phyloP scores from a whole-genome alignment of 2,797 vertebrate species.

The Centropyge bicolor region DNA sequence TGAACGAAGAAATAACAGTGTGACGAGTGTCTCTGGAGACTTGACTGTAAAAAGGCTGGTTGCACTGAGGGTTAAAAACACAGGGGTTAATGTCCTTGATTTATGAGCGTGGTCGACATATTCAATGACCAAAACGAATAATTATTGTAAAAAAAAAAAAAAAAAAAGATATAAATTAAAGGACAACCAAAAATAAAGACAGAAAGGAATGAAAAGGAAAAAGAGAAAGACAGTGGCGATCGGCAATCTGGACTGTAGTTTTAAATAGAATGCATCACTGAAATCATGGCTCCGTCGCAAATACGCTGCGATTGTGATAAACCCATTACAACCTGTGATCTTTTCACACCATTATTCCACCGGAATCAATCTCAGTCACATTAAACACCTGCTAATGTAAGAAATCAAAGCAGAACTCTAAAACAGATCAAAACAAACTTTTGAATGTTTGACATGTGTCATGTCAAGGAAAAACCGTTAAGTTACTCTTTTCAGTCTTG shows the following conservation, averaged over 20 bases:
- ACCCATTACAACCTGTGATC: background rate
- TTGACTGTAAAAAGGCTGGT: background rate
- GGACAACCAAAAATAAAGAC: too few relatives aligned
- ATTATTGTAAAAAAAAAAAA: too few relatives aligned
- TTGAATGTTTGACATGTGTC: too few relatives aligned
- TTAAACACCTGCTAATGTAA: too few relatives aligned
- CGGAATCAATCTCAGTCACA: background rate
- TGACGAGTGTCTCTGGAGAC: background rate
- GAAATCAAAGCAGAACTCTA: background rate
- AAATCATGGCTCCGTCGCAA: too few relatives aligned
- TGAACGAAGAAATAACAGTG: constrained; percentile 1
- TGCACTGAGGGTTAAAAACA: background rate
- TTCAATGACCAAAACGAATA: background rate
- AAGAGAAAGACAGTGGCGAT: too few relatives aligned
- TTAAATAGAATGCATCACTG: too few relatives aligned
- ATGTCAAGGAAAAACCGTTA: too few relatives aligned
- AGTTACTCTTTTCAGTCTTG: too few relatives aligned
- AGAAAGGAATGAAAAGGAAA: too few relatives aligned
- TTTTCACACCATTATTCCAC: background rate
- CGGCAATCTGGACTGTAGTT: too few relatives aligned
- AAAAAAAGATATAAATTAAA: too few relatives aligned
- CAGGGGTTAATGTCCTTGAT: background rate
- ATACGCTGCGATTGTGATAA: background rate
- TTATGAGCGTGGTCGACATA: background rate
- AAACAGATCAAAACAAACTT: background rate